phyloP scores from a whole-genome alignment of 2,113 vertebrate genomes.

The Rattus rattus region DNA sequence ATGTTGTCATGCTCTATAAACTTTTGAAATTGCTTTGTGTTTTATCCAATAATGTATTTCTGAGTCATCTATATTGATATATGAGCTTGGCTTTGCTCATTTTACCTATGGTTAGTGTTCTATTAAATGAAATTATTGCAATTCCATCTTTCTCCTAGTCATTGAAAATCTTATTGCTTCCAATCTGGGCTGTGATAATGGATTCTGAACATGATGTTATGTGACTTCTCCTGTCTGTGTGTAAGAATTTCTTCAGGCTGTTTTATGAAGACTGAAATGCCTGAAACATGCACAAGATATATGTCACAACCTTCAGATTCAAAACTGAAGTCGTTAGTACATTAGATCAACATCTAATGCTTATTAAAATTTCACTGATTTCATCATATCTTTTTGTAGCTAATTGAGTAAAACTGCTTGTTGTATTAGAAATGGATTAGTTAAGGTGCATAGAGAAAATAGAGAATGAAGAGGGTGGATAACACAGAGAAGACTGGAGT shows the following conservation, averaged over 20 bases:
- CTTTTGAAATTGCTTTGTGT: conserved; percentile 36
- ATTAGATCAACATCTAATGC: neutral
- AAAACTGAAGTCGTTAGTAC: neutral
- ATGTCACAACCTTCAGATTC: neutral
- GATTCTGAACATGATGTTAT: neutral
- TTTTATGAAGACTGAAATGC: neutral
- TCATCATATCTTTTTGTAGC: neutral
- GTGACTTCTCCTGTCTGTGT: neutral
- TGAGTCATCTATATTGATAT: neutral
- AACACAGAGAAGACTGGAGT: accelerated
- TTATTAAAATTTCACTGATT: neutral
- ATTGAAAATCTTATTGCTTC: conserved; percentile 4
- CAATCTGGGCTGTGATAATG: neutral
- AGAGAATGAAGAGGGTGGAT: neutral
- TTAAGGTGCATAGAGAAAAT: neutral
- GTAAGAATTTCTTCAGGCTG: neutral
- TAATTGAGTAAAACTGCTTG: neutral
- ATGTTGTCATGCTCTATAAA: neutral
- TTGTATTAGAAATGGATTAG: neutral
- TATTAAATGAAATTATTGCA: neutral
- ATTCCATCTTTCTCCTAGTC: neutral
- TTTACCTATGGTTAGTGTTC: conserved; percentile 3
- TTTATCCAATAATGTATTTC: conserved; percentile 35
- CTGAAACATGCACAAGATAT: neutral
- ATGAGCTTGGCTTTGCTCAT: neutral